Evolutionary conservation across 2,797 vertebrate genomes (phyloP).

Genomic region (Phoeniculus purpureus): DNA sequence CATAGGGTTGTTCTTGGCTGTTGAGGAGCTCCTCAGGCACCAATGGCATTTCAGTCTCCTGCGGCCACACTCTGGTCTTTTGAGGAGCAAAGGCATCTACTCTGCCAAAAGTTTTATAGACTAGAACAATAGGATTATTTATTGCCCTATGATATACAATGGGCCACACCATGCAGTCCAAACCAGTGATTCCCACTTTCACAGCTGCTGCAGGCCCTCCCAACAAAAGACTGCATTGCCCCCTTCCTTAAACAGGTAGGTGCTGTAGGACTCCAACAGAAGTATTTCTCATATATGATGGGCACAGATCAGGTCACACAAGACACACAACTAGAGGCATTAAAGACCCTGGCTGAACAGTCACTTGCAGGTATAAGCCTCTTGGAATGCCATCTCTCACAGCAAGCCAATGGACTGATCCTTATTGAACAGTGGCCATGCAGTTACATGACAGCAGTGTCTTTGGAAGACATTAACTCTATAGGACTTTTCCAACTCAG

Average conservation of each 20-base stretch:
- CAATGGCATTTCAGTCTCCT: background rate
- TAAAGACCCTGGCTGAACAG: background rate
- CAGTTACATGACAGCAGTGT: background rate
- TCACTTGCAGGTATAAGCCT: background rate
- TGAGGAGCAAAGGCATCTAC: background rate
- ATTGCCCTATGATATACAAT: background rate
- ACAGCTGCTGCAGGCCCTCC: background rate
- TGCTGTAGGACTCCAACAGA: background rate
- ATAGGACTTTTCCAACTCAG: background rate
- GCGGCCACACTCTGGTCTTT: background rate
- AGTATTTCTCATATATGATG: accelerated
- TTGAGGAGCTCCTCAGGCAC: background rate
- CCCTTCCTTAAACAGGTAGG: background rate
- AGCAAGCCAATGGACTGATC: background rate
- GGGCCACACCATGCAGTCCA: background rate
- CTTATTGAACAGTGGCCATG: background rate
- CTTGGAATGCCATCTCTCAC: background rate
- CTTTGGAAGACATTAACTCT: background rate
- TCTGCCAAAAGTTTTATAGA: background rate
- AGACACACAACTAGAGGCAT: background rate
- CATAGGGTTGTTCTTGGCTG: background rate
- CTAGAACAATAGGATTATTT: background rate
- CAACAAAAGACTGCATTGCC: background rate
- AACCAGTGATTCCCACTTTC: background rate
- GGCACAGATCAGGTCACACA: background rate